Conservation (phyloP, 2,797 vertebrate species). For the Sebastes steindachneri region DNA sequence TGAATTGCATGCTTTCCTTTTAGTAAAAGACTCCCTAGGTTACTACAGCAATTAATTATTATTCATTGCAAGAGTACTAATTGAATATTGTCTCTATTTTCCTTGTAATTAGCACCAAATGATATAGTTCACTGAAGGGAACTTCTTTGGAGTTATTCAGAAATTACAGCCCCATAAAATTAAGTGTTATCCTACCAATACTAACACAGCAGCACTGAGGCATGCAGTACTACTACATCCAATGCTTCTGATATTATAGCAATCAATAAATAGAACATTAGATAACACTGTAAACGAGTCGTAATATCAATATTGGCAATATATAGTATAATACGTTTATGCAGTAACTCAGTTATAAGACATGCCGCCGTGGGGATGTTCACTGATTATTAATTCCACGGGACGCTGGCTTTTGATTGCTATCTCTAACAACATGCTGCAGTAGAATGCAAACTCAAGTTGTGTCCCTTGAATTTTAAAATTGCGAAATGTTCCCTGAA, state of each 20-base stretch:
- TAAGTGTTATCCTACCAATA: neutral
- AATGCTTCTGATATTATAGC: neutral
- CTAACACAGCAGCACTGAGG: neutral
- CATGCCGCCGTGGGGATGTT: neutral
- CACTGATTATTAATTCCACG: conserved; percentile 19
- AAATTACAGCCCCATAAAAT: conserved; percentile 20
- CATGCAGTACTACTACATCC: neutral
- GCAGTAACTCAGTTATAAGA: conserved; percentile 8
- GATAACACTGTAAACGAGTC: neutral
- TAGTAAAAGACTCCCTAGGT: neutral
- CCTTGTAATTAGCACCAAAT: conserved; percentile 21
- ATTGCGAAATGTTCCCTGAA: conserved; percentile 8
- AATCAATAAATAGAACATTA: conserved; percentile 1
- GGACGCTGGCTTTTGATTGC: conserved; percentile 29
- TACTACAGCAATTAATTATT: conserved; percentile 2
- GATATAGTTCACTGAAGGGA: neutral
- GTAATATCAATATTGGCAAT: conserved; percentile 7
- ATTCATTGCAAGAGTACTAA: neutral
- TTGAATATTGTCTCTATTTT: conserved; percentile 6
- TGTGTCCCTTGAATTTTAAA: conserved; percentile 42
- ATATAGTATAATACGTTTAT: neutral
- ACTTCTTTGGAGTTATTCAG: conserved; percentile 8
- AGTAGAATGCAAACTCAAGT: conserved; percentile 43
- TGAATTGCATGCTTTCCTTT: neutral
- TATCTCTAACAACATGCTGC: conserved; percentile 25